These are phyloP conservation scores for Aquatica leii DNA, from an alignment of 2,888 invertebrate genomes.

Conservation along the genomic window DNA sequence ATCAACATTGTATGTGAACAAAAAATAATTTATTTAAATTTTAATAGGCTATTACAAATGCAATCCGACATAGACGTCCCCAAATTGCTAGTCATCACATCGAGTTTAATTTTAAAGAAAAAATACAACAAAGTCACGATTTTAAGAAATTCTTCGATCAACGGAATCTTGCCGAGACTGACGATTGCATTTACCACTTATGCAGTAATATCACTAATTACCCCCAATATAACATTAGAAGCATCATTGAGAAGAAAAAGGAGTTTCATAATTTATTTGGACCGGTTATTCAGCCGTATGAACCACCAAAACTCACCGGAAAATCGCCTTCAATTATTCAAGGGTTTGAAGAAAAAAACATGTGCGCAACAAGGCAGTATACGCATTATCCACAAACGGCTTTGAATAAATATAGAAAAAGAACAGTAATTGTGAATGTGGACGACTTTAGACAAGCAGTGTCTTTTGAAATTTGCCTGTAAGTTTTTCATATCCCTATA, in stretches of 20 bases:
- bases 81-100: background rate
- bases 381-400: slow-evolving; percentile 26
- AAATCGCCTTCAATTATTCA: slow-evolving; percentile 11
- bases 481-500: slow-evolving; percentile 17
- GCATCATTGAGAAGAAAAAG: slow-evolving; percentile 7
- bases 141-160: slow-evolving; percentile 7
- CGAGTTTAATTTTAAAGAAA: background rate
- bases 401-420: slow-evolving; percentile 19
- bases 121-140: background rate
- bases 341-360: slow-evolving; percentile 24
- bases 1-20: no score
- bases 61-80: no score
- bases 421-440: slow-evolving; percentile 24
- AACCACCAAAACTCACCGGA: slow-evolving; percentile 11
- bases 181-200: slow-evolving; percentile 20
- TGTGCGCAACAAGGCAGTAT: slow-evolving; percentile 23
- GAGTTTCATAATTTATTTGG: slow-evolving; percentile 30
- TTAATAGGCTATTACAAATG: no score
- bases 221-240: slow-evolving; percentile 12
- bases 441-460: slow-evolving; percentile 29
- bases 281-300: slow-evolving; percentile 24
- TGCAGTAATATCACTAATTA: slow-evolving; percentile 28
- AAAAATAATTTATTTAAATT: no score
- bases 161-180: background rate
- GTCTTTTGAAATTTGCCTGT: slow-evolving; percentile 30